Base-by-base conservation (phyloP, 1,140 invertebrate genomes). In the Lasioglossum baleicum region DNA sequence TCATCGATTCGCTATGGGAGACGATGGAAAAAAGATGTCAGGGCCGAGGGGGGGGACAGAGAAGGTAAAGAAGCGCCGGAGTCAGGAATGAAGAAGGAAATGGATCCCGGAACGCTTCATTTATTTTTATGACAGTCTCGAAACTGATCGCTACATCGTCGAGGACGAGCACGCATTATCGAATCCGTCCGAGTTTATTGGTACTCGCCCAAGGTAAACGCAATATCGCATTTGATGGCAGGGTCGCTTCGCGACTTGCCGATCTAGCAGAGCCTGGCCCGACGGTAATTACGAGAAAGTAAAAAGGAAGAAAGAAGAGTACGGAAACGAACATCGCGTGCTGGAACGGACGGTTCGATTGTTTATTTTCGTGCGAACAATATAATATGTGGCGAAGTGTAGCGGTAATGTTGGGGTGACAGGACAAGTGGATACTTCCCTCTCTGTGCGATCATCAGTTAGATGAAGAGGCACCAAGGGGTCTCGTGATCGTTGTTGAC, bases 381-480 rank as follows among this genome's bases (percentile, higher is more conserved):
- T 85, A 8, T 58, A 15, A 53, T 53, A n/a, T 58, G 81, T 76
- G 75, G 69, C 64, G 67, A 75, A 76, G 75, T 74, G 84, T 79
- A 73, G 75, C 71, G 66, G 80, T 82, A 85, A 83, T 84, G 80
- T 75, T 82, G 77, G 85, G 85, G 84, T 83, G 83, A 88, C 84
- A 86, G 80, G 87, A 88, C 87, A 88, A 88, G 87, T 88, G 87
- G 87, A 80, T 88, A 88, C 87, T 88, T 88, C 87, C 87, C 87
- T 88, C 87, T 88, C 87, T 71, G 80, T 82, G 77, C 85, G 86
- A 87, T 83, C 78, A 87, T 83, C 78, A 80, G 81, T 86, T 82
- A 72, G 80, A 83, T 83, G 80, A 87, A 86, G 82, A 86, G 82
- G 66, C 82, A 87, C 86, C 69, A 81, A 88, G 84, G 84, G 84